These are phyloP conservation scores for Coenobita brevimanus DNA, from an alignment of 1,140 invertebrate genomes.

Conservation along the genomic window DNA sequence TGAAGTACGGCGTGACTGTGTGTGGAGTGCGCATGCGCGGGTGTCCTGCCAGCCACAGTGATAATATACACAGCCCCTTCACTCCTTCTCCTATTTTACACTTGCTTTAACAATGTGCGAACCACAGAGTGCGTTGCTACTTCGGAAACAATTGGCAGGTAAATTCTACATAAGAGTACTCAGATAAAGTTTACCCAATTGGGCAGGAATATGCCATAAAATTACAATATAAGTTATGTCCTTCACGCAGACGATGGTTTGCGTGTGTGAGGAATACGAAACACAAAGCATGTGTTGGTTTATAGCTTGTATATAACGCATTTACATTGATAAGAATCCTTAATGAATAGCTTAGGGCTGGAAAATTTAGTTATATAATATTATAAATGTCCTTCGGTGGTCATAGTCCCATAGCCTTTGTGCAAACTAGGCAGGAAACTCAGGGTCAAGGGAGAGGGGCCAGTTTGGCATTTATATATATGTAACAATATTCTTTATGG, in stretches of 20 bases:
- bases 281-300: conserved; percentile 50
- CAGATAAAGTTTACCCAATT: neutral
- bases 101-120: conserved; percentile 40
- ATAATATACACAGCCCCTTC: conserved; percentile 48
- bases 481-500: too few relatives aligned
- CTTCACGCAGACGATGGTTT: conserved; percentile 64
- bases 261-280: conserved; percentile 16
- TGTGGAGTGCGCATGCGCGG: conserved; percentile 41
- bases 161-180: neutral
- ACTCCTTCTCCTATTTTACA: conserved; percentile 40
- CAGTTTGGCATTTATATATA: too few relatives aligned
- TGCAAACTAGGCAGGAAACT: neutral
- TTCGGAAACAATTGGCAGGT: conserved; percentile 62
- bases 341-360: too few relatives aligned
- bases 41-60: conserved; percentile 43
- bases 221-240: conserved; percentile 26
- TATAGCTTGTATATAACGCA: neutral
- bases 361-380: too few relatives aligned
- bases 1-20: neutral
- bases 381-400: neutral
- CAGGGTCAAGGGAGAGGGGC: neutral
- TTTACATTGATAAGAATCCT: neutral
- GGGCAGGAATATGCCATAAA: neutral
- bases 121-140: conserved; percentile 56
- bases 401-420: neutral